Evolutionary conservation across 2,113 vertebrate genomes (phyloP).

Genomic region (Perccottus glenii): DNA sequence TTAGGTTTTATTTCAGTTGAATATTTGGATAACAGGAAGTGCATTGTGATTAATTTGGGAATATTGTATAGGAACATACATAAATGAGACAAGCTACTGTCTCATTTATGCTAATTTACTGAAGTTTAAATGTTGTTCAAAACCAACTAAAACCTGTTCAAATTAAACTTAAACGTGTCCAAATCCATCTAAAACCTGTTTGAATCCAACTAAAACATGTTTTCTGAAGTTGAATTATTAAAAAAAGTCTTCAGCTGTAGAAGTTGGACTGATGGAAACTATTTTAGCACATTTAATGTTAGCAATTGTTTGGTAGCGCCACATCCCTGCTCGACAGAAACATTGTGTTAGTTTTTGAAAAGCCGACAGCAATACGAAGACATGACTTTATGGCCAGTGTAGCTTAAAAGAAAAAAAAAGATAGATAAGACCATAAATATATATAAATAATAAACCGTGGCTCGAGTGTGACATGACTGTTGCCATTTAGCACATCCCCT

Average conservation of each 20-base stretch:
- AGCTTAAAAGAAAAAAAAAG: slow-evolving; percentile 41
- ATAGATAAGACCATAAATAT: slow-evolving; percentile 1
- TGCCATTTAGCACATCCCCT: slow-evolving; percentile 58
- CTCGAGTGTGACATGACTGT: slow-evolving; percentile 73
- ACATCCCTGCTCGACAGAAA: slow-evolving; percentile 23
- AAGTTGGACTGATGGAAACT: slow-evolving; percentile 5
- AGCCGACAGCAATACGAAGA: slow-evolving; percentile 62
- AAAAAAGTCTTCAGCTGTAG: background rate
- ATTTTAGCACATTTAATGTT: slow-evolving; percentile 10
- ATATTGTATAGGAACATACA: no score
- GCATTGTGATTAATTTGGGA: no score
- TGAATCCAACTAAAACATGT: slow-evolving; percentile 24
- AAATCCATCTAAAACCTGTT: no score
- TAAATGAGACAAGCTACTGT: no score
- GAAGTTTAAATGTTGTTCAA: no score
- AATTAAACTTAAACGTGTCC: no score
- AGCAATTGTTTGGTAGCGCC: background rate
- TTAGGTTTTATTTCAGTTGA: no score
- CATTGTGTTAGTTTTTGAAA: slow-evolving; percentile 7
- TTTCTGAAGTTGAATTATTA: slow-evolving; percentile 31
- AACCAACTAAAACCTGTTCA: no score
- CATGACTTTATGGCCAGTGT: slow-evolving; percentile 67
- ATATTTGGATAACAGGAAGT: no score
- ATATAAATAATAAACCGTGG: slow-evolving; percentile 32
- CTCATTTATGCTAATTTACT: no score